Evolutionary conservation across 2,888 invertebrate species (phyloP), one percentile per base, ranked within the genome.

Genomic region (Pammene aurita): DNA sequence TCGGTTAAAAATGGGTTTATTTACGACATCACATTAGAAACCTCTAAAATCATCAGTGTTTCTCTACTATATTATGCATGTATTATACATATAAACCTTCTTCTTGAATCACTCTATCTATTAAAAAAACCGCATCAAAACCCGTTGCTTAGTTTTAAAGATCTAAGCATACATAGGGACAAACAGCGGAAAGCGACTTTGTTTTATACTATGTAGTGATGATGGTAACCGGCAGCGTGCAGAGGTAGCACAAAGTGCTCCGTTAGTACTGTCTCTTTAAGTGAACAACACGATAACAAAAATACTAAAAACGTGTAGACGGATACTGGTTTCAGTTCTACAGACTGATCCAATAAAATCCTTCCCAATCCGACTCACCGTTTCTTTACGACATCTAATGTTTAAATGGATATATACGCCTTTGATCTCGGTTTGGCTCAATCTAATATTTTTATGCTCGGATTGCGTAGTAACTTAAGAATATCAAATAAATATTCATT

Each of bases 281-380:
- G 60, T 65, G 65, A 65, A 63, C 54, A 69, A 60, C 55, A 69
- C 65, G 52, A 65, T 68, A 65, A 42, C n/a, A n/a, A 54, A 58
- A 54, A 69, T 65, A 69, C 69, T 65, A 46, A 55, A 65, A 41
- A 44, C 67, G 48, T 69, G 70, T 54, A 61, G 64, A 26, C 48
- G 70, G 65, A 52, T 64, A 69, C 71, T 64, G 71, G 71, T 71
- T 72, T 70, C 71, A 71, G 73, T 64, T 66, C 62, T 56, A 65
- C 62, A 67, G 70, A 26, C 62, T 70, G 71, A 73, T 73, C 73
- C 71, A 72, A 69, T 72, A 71, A 74, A 68, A 72, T 71, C 71
- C 69, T 64, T 66, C 66, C 68, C 61, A 55, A 68, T 70, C 64
- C 72, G 58, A 70, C 70, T 73, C 64, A 66, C 72, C 69, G 50